A percentile compares a stretch with the other conserved stretches of the same genome.
phyloP scores from a whole-genome alignment of 1,140 invertebrate species.

The Lepidotrigona ventralis region DNA sequence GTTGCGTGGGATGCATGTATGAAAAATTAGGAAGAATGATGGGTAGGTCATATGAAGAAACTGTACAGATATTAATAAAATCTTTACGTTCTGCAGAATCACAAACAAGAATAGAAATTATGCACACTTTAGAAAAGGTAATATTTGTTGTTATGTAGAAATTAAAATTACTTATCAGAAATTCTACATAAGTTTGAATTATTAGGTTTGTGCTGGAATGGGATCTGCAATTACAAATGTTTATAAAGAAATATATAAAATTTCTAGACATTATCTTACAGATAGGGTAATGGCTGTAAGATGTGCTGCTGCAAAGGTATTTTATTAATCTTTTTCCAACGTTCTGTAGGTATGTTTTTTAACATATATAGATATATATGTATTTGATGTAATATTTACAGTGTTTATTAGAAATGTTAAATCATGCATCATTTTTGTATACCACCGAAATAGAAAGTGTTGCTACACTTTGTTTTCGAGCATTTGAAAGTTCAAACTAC shows the following conservation, averaged over 20 bases:
- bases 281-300: conserved; percentile 95
- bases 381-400: conserved; percentile 71
- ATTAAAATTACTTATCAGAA: conserved; percentile 35
- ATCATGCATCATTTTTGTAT: conserved; percentile 92
- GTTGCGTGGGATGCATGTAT: conserved; percentile 98
- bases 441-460: conserved; percentile 94
- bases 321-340: conserved; percentile 25
- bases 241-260: conserved; percentile 96
- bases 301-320: conserved; percentile 90
- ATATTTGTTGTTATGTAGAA: conserved; percentile 2
- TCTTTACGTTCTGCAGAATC: conserved; percentile 97
- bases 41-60: conserved; percentile 98
- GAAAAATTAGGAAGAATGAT: conserved; percentile 99
- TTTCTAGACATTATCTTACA: conserved; percentile 90
- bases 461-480: conserved; percentile 92
- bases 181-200: conserved; percentile 41
- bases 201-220: conserved; percentile 89
- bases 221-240: conserved; percentile 91
- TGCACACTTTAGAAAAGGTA: conserved; percentile 96
- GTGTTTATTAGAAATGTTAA: conserved; percentile 94
- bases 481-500: conserved; percentile 96
- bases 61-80: conserved; percentile 94
- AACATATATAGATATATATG: neutral
- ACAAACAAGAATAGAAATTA: conserved; percentile 96
- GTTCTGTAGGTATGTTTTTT: neutral